Percentiles rank a stretch among this genome's conserved stretches.
phyloP scores from a whole-genome alignment of 2,888 invertebrate genomes.

The Desoria tigrina region DNA sequence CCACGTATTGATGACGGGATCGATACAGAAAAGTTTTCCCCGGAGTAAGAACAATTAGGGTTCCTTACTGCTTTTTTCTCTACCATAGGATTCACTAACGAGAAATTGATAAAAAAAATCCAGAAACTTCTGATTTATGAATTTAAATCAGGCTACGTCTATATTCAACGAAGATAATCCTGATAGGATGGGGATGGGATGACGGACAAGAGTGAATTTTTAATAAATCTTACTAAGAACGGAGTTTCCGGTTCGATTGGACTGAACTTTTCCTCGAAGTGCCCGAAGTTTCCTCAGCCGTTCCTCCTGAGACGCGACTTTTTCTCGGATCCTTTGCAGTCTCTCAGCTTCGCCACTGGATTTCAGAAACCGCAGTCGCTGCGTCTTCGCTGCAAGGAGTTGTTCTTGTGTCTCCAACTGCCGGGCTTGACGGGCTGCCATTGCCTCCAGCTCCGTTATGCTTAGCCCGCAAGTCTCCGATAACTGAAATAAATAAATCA shows the following conservation, averaged over 20 bases:
- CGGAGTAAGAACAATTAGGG: too few species aligned
- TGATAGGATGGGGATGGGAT: too few species aligned
- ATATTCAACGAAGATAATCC: too few species aligned
- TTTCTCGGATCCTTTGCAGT: constrained; percentile 78
- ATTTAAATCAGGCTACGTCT: too few species aligned
- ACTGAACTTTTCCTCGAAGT: constrained; percentile 88
- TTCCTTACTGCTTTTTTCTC: too few species aligned
- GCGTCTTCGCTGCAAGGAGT: constrained; percentile 88
- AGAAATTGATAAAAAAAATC: too few species aligned
- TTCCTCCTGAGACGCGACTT: constrained; percentile 91
- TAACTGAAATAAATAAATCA: constrained; percentile 45
- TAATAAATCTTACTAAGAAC: constrained; percentile 75
- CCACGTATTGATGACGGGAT: too few species aligned
- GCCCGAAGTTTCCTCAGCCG: constrained; percentile 88
- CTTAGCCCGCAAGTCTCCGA: constrained; percentile 54
- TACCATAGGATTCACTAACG: too few species aligned
- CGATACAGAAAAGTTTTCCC: too few species aligned
- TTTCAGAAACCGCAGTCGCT: constrained; percentile 88
- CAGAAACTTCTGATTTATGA: too few species aligned
- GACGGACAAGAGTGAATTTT: not conserved
- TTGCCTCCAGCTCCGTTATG: constrained; percentile 82
- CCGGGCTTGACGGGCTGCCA: constrained; percentile 96
- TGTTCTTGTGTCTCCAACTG: constrained; percentile 95
- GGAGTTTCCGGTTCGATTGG: constrained; percentile 86
- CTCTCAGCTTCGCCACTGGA: constrained; percentile 77